phyloP scores from a whole-genome alignment of 37 sponge, comb jelly and placozoan species.

The Dysidea cf. avara region DNA sequence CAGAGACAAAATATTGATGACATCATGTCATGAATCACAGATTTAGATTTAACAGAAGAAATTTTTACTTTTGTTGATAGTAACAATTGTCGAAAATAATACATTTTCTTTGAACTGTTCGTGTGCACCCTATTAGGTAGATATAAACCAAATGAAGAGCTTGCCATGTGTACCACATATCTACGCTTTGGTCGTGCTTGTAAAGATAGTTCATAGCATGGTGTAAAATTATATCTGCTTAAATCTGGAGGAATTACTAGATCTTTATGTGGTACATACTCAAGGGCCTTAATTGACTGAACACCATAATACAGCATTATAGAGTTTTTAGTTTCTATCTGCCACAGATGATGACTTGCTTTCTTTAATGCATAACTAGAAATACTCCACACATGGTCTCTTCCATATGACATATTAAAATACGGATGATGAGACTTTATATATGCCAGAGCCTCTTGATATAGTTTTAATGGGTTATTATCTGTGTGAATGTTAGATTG shows the following conservation, averaged over 20 bases:
- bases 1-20: conserved; percentile 52
- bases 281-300: conserved; percentile 16
- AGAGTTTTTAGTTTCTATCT: conserved; percentile 17
- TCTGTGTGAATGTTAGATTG: conserved; percentile 36
- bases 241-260: conserved; percentile 42
- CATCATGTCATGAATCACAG: conserved; percentile 52
- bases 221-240: conserved; percentile 15
- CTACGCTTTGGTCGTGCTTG: conserved; percentile 6
- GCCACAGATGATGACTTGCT: too few species aligned
- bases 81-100: conserved; percentile 14
- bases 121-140: conserved; percentile 16
- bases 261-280: conserved; percentile 47
- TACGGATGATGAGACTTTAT: conserved; percentile 20
- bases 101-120: conserved; percentile 26
- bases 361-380: too few species aligned
- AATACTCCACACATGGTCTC: conserved; percentile 53
- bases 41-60: conserved; percentile 14
- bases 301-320: conserved; percentile 42
- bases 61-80: conserved; percentile 6
- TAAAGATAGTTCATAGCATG: conserved; percentile 17
- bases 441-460: conserved; percentile 14
- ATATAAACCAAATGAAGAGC: conserved; percentile 15
- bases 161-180: conserved; percentile 44
- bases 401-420: conserved; percentile 44
- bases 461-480: conserved; percentile 23